A percentile compares a stretch with the other conserved stretches of the same genome.
phyloP scores from a whole-genome alignment of 2,113 vertebrate species.

The Prinia subflava region DNA sequence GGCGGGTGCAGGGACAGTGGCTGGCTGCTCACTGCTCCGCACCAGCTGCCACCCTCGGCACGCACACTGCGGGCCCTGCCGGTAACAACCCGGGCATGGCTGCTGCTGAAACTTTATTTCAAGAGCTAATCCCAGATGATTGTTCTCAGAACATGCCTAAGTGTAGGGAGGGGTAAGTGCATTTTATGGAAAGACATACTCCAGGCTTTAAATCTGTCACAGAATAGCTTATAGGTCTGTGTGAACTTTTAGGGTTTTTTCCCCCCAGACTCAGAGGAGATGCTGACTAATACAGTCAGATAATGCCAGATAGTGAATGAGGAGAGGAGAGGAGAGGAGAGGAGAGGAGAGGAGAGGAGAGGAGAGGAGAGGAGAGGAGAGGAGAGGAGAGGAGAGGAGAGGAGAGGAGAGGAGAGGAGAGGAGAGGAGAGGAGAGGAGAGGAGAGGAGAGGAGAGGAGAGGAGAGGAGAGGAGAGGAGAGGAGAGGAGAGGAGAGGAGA shows the following conservation, averaged over 20 bases:
- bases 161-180: not conserved
- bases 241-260: not conserved
- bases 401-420: not conserved
- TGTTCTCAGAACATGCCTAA: not conserved
- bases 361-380: not conserved
- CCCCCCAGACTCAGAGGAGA: not conserved
- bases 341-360: not conserved
- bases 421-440: not conserved
- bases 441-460: not conserved
- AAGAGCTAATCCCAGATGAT: not conserved
- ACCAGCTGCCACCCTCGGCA: slow-evolving; percentile 48
- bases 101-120: not conserved
- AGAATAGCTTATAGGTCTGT: not conserved
- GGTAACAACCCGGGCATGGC: not conserved
- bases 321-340: not conserved
- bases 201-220: not conserved
- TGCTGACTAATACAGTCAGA: not conserved
- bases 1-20: slow-evolving; percentile 55
- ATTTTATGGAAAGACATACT: not conserved
- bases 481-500: not conserved
- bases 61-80: not conserved
- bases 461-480: not conserved
- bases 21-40: not conserved
- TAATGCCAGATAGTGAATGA: not conserved
- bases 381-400: not conserved